Evolutionary conservation across 2,888 invertebrate genomes (phyloP).

Genomic region (Tenthredo amoena): DNA sequence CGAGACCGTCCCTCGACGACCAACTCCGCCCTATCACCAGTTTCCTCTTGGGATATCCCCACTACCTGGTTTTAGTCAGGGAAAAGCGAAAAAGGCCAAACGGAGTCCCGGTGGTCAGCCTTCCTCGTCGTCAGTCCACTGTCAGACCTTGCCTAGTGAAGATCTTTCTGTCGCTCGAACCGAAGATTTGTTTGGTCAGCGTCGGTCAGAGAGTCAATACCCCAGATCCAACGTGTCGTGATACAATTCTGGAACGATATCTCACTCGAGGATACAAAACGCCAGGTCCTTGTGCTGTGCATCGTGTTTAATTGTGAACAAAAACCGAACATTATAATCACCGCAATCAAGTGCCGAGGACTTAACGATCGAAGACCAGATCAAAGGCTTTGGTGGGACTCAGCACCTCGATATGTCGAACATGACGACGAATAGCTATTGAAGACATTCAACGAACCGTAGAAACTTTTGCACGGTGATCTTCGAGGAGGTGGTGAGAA

Average conservation of each 20-base stretch:
- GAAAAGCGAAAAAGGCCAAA: slow-evolving; percentile 71
- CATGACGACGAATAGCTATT: background rate
- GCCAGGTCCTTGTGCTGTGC: slow-evolving; percentile 26
- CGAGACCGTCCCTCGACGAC: slow-evolving; percentile 26
- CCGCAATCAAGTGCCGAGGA: background rate
- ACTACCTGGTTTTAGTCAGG: slow-evolving; percentile 54
- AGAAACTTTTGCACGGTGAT: background rate
- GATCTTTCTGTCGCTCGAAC: slow-evolving; percentile 56
- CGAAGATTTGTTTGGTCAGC: background rate
- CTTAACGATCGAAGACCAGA: background rate
- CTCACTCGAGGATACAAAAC: background rate
- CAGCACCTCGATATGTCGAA: background rate
- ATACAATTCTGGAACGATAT: background rate
- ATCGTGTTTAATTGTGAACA: slow-evolving; percentile 28
- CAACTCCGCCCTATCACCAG: slow-evolving; percentile 58
- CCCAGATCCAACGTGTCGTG: slow-evolving; percentile 10
- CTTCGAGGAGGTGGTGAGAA: background rate
- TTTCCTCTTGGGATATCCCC: slow-evolving; percentile 55
- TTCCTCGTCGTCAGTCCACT: slow-evolving; percentile 70
- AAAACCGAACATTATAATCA: background rate
- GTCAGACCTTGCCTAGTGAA: slow-evolving; percentile 73
- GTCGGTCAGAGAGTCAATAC: background rate
- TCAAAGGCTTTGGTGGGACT: background rate
- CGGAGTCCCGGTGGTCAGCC: slow-evolving; percentile 65
- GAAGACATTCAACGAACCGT: background rate